A percentile compares a stretch with the other conserved stretches of the same genome.
Conservation (phyloP, 1,140 invertebrate genomes). For the Temnothorax longispinosus region DNA sequence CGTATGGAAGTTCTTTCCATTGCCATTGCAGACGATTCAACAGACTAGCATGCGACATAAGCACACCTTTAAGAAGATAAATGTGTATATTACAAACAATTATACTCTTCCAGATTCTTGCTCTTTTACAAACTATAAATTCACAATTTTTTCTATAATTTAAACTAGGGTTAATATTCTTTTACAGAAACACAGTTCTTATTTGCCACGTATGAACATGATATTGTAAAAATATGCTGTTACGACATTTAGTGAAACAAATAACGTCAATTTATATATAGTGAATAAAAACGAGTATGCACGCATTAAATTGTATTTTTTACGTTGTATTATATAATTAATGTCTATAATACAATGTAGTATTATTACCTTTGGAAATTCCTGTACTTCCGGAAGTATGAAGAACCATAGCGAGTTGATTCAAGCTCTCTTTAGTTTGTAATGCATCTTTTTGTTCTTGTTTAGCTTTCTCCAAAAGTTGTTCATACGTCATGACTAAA, state of each 20-base stretch:
- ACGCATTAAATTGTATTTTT: background rate
- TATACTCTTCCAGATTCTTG: background rate
- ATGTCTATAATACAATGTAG: background rate
- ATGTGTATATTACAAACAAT: background rate
- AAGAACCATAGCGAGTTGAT: conserved; percentile 91
- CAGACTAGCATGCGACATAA: conserved; percentile 91
- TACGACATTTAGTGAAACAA: background rate
- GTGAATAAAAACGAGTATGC: background rate
- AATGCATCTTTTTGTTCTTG: conserved; percentile 79
- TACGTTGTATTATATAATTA: background rate
- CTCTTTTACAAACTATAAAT: background rate
- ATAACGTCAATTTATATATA: background rate
- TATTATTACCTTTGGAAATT: conserved; percentile 91
- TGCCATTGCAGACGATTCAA: conserved; percentile 94
- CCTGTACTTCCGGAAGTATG: conserved; percentile 98
- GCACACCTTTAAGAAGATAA: conserved; percentile 59
- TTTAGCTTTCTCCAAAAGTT: conserved; percentile 84
- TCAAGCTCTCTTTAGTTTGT: conserved; percentile 74
- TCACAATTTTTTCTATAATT: background rate
- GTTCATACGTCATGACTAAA: conserved; percentile 83
- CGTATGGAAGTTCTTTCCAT: conserved; percentile 92
- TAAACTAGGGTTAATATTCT: background rate
- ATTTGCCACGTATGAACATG: background rate
- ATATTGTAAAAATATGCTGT: background rate
- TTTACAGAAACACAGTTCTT: background rate